Conservation (phyloP, 2,113 vertebrate species). For the Ahaetulla prasina region DNA sequence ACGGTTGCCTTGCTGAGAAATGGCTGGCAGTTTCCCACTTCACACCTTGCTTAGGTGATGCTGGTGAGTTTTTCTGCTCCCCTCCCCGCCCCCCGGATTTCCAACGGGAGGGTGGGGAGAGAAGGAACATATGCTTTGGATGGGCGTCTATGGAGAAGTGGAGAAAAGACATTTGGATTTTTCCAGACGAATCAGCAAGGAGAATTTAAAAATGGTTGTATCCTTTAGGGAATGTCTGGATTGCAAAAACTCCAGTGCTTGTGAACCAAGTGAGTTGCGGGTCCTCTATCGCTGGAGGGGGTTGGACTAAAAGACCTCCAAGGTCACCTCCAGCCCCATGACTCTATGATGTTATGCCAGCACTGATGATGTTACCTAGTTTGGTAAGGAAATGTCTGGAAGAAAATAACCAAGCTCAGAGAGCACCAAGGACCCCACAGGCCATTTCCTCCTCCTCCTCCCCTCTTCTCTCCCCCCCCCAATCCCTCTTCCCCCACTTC, state of each 20-base stretch:
- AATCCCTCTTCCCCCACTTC: too few species aligned
- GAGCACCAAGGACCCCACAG: neutral
- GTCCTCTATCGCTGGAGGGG: neutral
- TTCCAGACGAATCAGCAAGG: neutral
- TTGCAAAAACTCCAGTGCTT: neutral
- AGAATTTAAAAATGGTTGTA: neutral
- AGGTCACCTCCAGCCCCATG: neutral
- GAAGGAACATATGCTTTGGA: neutral
- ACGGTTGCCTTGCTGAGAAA: neutral
- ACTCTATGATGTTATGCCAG: neutral
- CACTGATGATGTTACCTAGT: neutral
- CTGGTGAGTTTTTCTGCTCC: neutral
- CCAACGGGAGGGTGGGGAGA: neutral
- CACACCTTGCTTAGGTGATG: neutral
- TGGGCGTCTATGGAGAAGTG: neutral
- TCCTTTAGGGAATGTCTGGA: neutral
- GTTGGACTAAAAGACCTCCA: too few species aligned
- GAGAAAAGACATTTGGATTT: neutral
- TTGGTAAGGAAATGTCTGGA: neutral
- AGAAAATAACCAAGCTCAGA: neutral
- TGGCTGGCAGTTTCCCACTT: neutral
- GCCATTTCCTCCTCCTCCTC: neutral
- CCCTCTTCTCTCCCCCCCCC: too few species aligned
- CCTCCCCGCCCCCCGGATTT: neutral
- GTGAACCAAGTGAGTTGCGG: accelerated